Percentiles rank a stretch among this genome's conserved stretches.
phyloP scores from a whole-genome alignment of 2,113 vertebrate species.

The Pholis gunnellus region DNA sequence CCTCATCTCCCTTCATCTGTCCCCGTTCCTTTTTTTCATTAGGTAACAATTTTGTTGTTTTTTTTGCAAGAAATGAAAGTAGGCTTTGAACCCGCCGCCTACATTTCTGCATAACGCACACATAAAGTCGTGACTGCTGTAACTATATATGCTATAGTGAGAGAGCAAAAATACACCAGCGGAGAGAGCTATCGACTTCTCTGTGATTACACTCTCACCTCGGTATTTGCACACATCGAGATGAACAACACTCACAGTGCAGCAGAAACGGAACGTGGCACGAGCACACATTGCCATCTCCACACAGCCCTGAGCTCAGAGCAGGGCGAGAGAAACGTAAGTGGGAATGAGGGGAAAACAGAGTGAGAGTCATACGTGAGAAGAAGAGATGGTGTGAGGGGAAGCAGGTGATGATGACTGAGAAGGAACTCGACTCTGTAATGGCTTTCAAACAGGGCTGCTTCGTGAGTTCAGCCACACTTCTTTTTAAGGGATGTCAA shows the following conservation, averaged over 20 bases:
- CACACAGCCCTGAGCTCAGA: constrained; percentile 10
- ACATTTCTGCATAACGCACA: constrained; percentile 60
- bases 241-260: constrained; percentile 1
- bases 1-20: constrained; percentile 21
- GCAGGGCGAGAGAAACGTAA: constrained; percentile 47
- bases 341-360: constrained; percentile 35
- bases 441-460: constrained; percentile 43
- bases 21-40: constrained; percentile 12
- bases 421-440: constrained; percentile 34
- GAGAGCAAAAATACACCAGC: constrained; percentile 33
- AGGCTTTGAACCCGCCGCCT: constrained; percentile 57
- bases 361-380: constrained; percentile 39
- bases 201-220: constrained; percentile 1
- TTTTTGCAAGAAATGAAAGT: constrained; percentile 46
- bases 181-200: constrained; percentile 42
- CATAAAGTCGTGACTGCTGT: constrained; percentile 67
- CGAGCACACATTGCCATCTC: constrained; percentile 21
- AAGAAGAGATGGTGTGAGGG: constrained; percentile 43
- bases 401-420: constrained; percentile 38
- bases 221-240: constrained; percentile 1
- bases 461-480: constrained; percentile 40
- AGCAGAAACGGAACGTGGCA: constrained; percentile 22
- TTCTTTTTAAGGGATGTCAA: constrained; percentile 53
- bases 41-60: constrained; percentile 27
- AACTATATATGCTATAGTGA: constrained; percentile 27